Percentiles rank a stretch among this genome's conserved stretches.
Evolutionary conservation across 1,140 invertebrate genomes (phyloP).

Genomic region (Pteromalus puparum): DNA sequence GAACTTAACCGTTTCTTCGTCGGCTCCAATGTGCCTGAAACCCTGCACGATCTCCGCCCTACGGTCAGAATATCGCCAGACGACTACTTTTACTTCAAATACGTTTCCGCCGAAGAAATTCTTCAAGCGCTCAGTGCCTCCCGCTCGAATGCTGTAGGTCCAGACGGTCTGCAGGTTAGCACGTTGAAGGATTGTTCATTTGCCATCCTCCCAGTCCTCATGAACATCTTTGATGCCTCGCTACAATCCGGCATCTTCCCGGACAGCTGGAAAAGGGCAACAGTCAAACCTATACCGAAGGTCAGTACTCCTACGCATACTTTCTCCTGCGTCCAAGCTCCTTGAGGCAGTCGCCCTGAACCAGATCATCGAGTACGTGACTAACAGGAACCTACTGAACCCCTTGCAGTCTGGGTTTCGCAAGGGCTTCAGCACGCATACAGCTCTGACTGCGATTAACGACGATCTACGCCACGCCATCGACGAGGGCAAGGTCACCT

Average conservation of each 20-base stretch:
- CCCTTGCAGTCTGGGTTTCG: conserved; percentile 62
- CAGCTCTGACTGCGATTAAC: conserved; percentile 58
- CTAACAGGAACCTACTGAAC: background rate
- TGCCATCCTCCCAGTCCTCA: no score
- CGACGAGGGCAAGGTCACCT: conserved; percentile 56
- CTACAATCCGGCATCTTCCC: no score
- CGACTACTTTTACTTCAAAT: background rate
- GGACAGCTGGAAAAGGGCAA: no score
- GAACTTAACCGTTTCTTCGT: background rate
- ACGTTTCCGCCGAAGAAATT: no score
- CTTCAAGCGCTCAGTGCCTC: no score
- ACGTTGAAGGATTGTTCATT: no score
- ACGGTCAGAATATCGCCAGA: background rate
- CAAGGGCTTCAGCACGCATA: conserved; percentile 56
- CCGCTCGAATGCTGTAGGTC: no score
- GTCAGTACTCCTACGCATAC: background rate
- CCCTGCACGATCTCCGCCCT: background rate
- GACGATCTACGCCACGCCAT: conserved; percentile 60
- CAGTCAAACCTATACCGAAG: no score
- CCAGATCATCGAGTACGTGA: background rate
- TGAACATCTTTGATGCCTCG: no score
- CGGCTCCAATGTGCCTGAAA: background rate
- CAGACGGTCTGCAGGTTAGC: no score
- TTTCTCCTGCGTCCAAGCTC: conserved; percentile 6
- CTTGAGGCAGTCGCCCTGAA: conserved; percentile 15